Conservation (phyloP, 1,140 invertebrate species). For the Bemisia tabaci region DNA sequence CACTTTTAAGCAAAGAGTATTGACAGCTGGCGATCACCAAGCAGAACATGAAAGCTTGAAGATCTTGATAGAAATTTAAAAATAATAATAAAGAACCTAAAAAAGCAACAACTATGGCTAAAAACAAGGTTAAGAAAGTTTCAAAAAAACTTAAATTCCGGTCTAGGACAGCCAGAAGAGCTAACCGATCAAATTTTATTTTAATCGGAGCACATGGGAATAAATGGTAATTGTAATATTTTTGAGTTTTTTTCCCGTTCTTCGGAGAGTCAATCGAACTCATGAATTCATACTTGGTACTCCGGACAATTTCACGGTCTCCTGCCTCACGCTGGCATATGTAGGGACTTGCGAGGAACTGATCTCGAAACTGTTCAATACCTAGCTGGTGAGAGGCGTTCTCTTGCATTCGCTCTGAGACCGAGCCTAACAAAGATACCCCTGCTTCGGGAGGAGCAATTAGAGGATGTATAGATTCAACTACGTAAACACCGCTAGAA, state of each 20-base stretch:
- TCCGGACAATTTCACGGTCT: not conserved
- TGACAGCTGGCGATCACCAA: slow-evolving; percentile 94
- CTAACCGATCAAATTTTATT: slow-evolving; percentile 80
- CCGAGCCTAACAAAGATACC: not conserved
- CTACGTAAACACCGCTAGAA: slow-evolving; percentile 14
- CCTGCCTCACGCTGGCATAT: not conserved
- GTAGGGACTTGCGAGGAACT: not conserved
- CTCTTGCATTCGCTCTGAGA: not conserved
- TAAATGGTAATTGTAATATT: slow-evolving; percentile 22
- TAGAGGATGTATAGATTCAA: slow-evolving; percentile 14
- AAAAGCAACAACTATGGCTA: slow-evolving; percentile 75
- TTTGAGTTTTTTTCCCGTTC: slow-evolving; percentile 16
- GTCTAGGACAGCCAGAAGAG: slow-evolving; percentile 83
- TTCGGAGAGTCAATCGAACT: slow-evolving; percentile 22
- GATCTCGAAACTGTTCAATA: not conserved
- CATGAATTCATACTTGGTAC: slow-evolving; percentile 23
- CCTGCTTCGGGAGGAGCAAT: not conserved
- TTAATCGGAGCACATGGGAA: slow-evolving; percentile 54
- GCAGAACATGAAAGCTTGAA: slow-evolving; percentile 89
- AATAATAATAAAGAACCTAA: slow-evolving; percentile 73
- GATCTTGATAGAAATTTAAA: slow-evolving; percentile 76
- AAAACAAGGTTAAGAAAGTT: slow-evolving; percentile 64
- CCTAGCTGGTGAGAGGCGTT: not conserved
- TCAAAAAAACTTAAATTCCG: slow-evolving; percentile 76
- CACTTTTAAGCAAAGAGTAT: slow-evolving; percentile 95